Evolutionary conservation across 2,797 vertebrate species (phyloP).

Genomic region (Triplophysa bombifrons): DNA sequence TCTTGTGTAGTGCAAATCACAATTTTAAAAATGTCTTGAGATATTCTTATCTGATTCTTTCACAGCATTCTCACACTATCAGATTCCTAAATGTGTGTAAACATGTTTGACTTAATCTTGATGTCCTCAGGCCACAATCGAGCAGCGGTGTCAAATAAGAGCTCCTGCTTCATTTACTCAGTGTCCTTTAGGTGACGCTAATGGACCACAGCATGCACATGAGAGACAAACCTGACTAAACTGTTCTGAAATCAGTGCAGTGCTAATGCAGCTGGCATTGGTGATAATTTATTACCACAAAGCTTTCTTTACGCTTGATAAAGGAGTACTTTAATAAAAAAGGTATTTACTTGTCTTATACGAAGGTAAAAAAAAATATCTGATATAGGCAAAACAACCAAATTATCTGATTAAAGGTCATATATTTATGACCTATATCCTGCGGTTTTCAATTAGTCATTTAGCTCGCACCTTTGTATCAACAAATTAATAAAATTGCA

Average conservation of each 20-base stretch:
- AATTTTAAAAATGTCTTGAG: not conserved
- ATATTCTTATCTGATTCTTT: constrained; percentile 1
- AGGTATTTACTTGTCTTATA: not conserved
- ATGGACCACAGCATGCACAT: constrained; percentile 43
- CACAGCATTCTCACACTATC: not conserved
- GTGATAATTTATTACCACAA: not conserved
- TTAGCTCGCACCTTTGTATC: no score
- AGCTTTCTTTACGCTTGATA: not conserved
- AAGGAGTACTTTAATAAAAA: not conserved
- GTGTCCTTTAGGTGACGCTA: constrained; percentile 58
- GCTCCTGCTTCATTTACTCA: constrained; percentile 2
- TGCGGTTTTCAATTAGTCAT: no score
- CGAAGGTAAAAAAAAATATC: no score
- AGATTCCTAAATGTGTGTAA: constrained; percentile 8
- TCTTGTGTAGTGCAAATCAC: not conserved
- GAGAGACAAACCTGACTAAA: not conserved
- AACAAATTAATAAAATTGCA: no score
- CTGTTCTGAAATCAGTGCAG: not conserved
- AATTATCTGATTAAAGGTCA: no score
- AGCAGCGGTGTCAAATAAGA: not conserved
- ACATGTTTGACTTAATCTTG: constrained; percentile 1
- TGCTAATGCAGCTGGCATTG: not conserved
- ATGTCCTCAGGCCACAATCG: constrained; percentile 7
- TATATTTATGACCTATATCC: no score
- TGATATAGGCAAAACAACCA: no score